Evolutionary conservation across 2,113 vertebrate species (phyloP), one percentile per base, ranked within the genome.

Genomic region (Cololabis saira): DNA sequence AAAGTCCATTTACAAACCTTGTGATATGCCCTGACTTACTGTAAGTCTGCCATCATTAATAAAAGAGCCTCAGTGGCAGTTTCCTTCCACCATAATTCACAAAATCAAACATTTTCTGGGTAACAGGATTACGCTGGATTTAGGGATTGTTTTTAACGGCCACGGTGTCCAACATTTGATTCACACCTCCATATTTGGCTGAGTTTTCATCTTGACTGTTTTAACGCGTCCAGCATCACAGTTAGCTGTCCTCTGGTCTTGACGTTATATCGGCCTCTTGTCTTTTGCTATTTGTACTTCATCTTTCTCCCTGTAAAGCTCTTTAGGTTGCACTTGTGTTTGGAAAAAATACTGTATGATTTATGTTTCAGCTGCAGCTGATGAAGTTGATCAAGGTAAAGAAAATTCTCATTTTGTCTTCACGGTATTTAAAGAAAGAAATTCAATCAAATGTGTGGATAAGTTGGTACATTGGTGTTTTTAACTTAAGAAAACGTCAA

Each of bases 71-170:
- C 40, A 21, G 54, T 41, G 37, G 17, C 54, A 56, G 33, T 43
- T 18, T 22, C 11, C 21, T 60, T 14, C 33, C 24, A 0, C 5
- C 57, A 47, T 13, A 5, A 30, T n/a, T 22, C 43, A 47, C 16
- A 47, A 45, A 30, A 18, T 43, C 21, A 47, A 22, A 60, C 24
- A 48, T 47, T 10, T 33, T 18, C 22, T 15, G 16, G 43, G 43
- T 12, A 61, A 33, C 3, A 47, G 55, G 40, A 43, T 22, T n/a
- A 8, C 15, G 24, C 40, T 24, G 19, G 40, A 58, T 58, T 43
- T 58, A 19, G 27, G 24, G 43, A 61, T 57, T 61, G 58, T 61
- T 30, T 60, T 59, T 45, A 45, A 59, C 27, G 45, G 5, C 41
- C 16, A n/a, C n/a, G n/a, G n/a, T 13, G 42, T 45, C 22, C 16